Evolutionary conservation across 2,888 invertebrate genomes (phyloP), one percentile per base, ranked within the genome.

Genomic region (Urechis unicinctus): DNA sequence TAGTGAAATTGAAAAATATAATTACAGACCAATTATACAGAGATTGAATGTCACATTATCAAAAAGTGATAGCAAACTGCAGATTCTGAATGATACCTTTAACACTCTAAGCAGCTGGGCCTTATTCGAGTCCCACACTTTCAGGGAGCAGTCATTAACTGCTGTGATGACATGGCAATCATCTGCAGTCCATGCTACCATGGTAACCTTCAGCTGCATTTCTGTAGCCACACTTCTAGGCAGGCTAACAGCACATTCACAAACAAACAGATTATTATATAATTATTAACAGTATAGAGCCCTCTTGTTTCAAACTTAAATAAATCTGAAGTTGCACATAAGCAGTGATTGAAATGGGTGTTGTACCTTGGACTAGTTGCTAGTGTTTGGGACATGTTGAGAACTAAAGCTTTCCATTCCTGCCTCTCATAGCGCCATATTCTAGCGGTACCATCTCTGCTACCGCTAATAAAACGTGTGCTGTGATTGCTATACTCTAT

Each of bases 121-220:
- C 21, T 75, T 79, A 45, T 64, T 63, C 1, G 82, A 77, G 69
- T 88, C 85, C 93, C 93, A 95, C 21, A 93, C 86, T 78, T 81
- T 79, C 29, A 82, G 64, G 45, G 89, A 80, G 9, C 87, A 85
- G 79, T 97, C 95, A 63, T 88, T 91, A 30, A 91, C 91, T 0
- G 96, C 93, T 0, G 95, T 96, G 51, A 96, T 84, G 29, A 91
- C 87, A 78, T 84, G 87, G 44, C 84, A 83, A 78, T 98, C 97
- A 58, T 91, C 89, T 59, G 84, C 82, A 75, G 89, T 91, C 97
- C 97, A 98, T 58, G 88, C 88, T 4, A 97, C 93, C 94, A 97
- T 97, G 1, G 93, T 93, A 17, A 97, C 94, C 81, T 88, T 86
- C 9, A 85, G 75, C 44, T 53, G 28, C 17, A 36, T 29, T n/a